These are phyloP conservation scores for Macrosoma leucophasiata DNA, from an alignment of 2,888 invertebrate genomes.

Conservation along the genomic window DNA sequence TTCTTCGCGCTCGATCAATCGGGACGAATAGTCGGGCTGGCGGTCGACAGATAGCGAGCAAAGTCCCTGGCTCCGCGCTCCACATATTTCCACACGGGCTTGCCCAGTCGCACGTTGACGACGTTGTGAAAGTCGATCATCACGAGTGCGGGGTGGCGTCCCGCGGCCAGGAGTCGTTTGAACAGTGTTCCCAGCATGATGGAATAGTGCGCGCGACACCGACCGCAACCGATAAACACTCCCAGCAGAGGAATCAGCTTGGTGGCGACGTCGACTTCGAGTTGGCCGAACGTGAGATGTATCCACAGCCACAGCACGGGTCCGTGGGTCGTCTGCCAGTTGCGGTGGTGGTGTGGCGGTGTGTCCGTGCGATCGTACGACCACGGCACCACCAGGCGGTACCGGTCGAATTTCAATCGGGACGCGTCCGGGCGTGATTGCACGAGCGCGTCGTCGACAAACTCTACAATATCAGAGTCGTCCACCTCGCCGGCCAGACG, in stretches of 20 bases:
- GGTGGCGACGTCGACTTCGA: constrained; percentile 2
- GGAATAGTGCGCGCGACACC: constrained; percentile 3
- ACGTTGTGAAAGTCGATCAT: too few relatives aligned
- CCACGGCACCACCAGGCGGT: too few relatives aligned
- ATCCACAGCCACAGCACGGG: constrained; percentile 4
- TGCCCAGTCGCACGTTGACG: constrained; percentile 5
- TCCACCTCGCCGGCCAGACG: too few relatives aligned
- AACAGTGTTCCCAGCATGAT: constrained; percentile 3
- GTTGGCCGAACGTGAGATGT: constrained; percentile 2
- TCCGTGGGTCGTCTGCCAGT: constrained; percentile 1
- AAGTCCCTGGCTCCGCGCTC: background rate
- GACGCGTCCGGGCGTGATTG: too few relatives aligned
- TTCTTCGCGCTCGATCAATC: too few relatives aligned
- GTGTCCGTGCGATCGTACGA: too few relatives aligned
- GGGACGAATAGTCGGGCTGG: too few relatives aligned
- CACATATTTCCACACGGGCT: constrained; percentile 2
- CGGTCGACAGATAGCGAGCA: constrained; percentile 1
- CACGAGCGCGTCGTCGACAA: too few relatives aligned
- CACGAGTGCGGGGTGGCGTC: too few relatives aligned
- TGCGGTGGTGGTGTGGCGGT: constrained; percentile 1
- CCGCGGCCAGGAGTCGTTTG: background rate
- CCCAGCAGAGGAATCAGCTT: constrained; percentile 2
- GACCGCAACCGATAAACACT: constrained; percentile 3
- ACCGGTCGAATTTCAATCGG: too few relatives aligned
- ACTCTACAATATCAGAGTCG: too few relatives aligned